A percentile compares a stretch with the other conserved stretches of the same genome.
Evolutionary conservation across 2,888 invertebrate genomes (phyloP).

Genomic region (Microplitis deprimator): DNA sequence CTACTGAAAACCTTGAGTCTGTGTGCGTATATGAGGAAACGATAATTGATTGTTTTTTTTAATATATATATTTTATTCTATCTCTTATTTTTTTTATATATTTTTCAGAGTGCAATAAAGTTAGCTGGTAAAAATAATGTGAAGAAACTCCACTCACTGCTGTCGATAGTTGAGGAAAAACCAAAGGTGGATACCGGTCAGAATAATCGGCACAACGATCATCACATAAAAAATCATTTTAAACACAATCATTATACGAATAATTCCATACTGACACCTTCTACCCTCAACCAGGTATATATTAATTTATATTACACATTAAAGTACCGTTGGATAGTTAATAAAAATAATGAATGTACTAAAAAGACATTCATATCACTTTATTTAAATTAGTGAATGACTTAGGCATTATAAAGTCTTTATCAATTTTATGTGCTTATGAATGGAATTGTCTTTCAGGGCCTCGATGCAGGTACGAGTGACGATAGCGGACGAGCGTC

Average conservation of each 20-base stretch:
- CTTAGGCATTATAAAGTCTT: constrained; percentile 23
- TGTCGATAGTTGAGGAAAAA: constrained; percentile 74
- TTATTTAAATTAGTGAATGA: constrained; percentile 14
- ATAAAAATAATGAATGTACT: background rate
- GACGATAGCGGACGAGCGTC: constrained; percentile 89
- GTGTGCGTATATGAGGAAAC: constrained; percentile 2
- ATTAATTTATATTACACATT: background rate
- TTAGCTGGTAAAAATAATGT: constrained; percentile 75
- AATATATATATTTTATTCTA: background rate
- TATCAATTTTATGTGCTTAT: constrained; percentile 25
- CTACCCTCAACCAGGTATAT: constrained; percentile 68
- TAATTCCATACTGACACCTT: constrained; percentile 71
- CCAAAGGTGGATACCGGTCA: constrained; percentile 75
- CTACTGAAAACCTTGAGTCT: constrained; percentile 12
- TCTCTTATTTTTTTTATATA: constrained; percentile 21
- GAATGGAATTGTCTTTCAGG: constrained; percentile 72
- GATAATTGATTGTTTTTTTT: constrained; percentile 8
- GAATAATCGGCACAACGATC: constrained; percentile 72
- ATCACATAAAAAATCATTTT: constrained; percentile 70
- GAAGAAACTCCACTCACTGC: constrained; percentile 74
- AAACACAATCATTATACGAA: constrained; percentile 70
- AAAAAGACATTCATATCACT: constrained; percentile 14
- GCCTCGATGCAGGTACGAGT: constrained; percentile 86
- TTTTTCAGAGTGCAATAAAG: constrained; percentile 75
- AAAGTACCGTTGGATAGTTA: background rate